Evolutionary conservation across 2,888 invertebrate species (phyloP).

Genomic region (Thecocarcelia acutangulata): DNA sequence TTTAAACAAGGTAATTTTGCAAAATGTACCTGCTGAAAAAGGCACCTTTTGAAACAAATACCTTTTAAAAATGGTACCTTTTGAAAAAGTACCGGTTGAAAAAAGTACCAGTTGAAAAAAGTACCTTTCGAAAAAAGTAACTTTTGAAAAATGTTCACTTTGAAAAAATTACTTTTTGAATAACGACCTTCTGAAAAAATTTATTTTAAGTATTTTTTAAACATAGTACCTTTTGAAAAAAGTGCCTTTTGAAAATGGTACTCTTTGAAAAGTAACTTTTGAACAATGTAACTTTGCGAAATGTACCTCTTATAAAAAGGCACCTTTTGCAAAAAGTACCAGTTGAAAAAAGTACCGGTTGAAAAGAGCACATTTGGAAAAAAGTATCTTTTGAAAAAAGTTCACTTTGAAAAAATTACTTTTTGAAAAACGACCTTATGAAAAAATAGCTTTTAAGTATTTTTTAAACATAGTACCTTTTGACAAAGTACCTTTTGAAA

Average conservation of each 20-base stretch:
- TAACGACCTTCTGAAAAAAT: background rate
- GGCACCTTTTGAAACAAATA: background rate
- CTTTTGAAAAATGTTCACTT: background rate
- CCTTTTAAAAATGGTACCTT: background rate
- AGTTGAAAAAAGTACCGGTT: background rate
- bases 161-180: background rate
- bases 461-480: background rate
- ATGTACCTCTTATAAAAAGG: background rate
- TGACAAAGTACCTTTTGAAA: background rate
- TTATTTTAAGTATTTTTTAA: too few species aligned
- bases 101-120: background rate
- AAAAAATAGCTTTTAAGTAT: background rate
- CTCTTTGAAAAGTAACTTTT: background rate
- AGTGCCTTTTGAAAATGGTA: background rate
- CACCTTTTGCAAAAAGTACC: background rate
- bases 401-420: background rate
- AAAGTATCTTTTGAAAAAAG: too few species aligned
- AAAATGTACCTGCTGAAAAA: background rate
- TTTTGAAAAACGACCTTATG: background rate
- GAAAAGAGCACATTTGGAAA: background rate
- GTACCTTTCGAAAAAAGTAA: background rate
- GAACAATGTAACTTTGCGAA: background rate
- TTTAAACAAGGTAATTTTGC: background rate
- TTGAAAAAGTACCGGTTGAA: background rate
- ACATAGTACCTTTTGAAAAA: background rate